Evolutionary conservation across 53 echinoderm and acorn worm species (phyloP), one percentile per base, ranked within the genome.

Genomic region (Crossaster papposus): DNA sequence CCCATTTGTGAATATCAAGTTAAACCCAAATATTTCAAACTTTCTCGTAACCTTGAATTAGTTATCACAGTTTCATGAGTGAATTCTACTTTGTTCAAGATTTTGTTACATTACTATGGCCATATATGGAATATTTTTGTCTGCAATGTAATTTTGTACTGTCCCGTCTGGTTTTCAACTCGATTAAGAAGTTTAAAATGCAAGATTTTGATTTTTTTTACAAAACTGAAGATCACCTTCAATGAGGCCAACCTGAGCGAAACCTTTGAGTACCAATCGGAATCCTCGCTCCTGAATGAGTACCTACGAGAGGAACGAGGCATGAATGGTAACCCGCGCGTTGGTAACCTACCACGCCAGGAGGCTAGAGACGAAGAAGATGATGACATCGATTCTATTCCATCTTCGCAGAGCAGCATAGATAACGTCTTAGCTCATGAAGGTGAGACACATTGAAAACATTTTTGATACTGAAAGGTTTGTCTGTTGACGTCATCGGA

Each of bases 231-330:
- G 7, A 81, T 92, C 81, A 1, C 82, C 44, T 92, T 92, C 68
- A 75, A 89, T 29, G 81, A 92, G 8, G 64, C 89, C 9, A 80
- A 86, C 20, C 36, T 83, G 72, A 83, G 72, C n/a, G 93, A 89
- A 62, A 81, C 58, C 17, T 93, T 68, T 31, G 91, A 93, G 88
- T 95, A 95, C 91, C 93, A 90, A 72, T 93, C 93, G 0, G 93
- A 93, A 36, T 73, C 80, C 29, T 91, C 95, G 15, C 28, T 78
- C 35, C 65, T 89, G 62, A 80, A 38, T 0, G 82, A 93, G 72
- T 89, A 93, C 52, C 89, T 91, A 14, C 89, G 91, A 37, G 72
- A 38, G 23, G 89, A 91, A 71, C 83, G 64, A 35, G 84, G 37
- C 1, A 44, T 36, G 14, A 91, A 94, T 36, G 91, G 89, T 79